Percentiles rank a stretch among this genome's conserved stretches.
Evolutionary conservation across 1,140 invertebrate genomes (phyloP).

Genomic region (Trichogramma pretiosum): DNA sequence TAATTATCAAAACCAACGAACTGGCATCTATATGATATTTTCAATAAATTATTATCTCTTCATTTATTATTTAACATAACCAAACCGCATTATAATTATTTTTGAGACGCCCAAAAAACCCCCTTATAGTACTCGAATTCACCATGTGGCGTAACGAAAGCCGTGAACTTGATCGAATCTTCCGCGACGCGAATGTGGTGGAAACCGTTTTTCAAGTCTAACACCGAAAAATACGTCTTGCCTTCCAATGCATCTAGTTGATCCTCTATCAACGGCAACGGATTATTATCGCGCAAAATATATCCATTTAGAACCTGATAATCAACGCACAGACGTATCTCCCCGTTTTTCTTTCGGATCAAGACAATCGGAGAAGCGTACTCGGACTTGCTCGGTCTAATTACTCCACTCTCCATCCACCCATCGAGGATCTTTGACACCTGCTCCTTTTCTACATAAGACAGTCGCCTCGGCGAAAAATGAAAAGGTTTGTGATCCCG

Average conservation of each 20-base stretch:
- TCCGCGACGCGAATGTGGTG: slow-evolving; percentile 30
- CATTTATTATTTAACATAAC: no score
- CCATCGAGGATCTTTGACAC: not conserved
- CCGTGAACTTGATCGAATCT: slow-evolving; percentile 23
- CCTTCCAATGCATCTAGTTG: slow-evolving; percentile 14
- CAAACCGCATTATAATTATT: no score
- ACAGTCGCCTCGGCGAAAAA: slow-evolving; percentile 12
- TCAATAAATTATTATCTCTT: no score
- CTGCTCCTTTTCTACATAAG: not conserved
- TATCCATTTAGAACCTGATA: slow-evolving; percentile 11
- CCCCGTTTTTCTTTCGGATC: slow-evolving; percentile 15
- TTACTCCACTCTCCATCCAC: slow-evolving; percentile 4
- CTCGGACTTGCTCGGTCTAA: slow-evolving; percentile 3
- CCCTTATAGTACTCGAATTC: slow-evolving; percentile 23
- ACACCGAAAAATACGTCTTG: slow-evolving; percentile 22
- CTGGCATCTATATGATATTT: no score
- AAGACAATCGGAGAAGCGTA: slow-evolving; percentile 18
- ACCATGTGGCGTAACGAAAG: slow-evolving; percentile 25
- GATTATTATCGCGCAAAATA: not conserved
- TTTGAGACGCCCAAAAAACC: slow-evolving; percentile 31
- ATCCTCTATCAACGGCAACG: slow-evolving; percentile 18
- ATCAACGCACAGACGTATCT: slow-evolving; percentile 14
- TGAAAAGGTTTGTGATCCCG: slow-evolving; percentile 11
- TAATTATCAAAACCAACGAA: no score
- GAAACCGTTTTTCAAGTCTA: slow-evolving; percentile 35